Percentiles rank a stretch among this genome's conserved stretches.
These are phyloP conservation scores for Euzetes globulus DNA, from an alignment of 2,888 invertebrate genomes.

Conservation along the genomic window DNA sequence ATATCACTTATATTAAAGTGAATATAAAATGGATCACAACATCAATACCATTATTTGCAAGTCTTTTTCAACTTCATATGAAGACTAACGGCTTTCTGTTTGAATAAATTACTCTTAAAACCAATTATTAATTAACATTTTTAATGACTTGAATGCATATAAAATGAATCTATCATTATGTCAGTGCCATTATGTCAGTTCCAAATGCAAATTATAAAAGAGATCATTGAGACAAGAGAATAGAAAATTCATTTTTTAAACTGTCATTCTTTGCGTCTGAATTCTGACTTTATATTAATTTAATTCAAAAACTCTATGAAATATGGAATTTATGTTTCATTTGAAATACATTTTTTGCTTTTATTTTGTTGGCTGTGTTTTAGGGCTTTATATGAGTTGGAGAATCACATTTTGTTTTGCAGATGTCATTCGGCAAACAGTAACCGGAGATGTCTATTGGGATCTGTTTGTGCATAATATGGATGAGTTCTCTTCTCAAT, in stretches of 20 bases:
- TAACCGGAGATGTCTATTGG: slow-evolving; percentile 17
- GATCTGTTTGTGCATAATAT: slow-evolving; percentile 21
- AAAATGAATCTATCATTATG: not conserved
- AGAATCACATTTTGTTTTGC: slow-evolving; percentile 18
- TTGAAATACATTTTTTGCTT: not conserved
- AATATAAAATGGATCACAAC: slow-evolving; percentile 1
- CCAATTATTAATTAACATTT: slow-evolving; percentile 13
- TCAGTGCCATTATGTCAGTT: not conserved
- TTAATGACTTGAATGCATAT: slow-evolving; percentile 2
- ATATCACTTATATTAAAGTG: not conserved
- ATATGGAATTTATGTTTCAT: not conserved
- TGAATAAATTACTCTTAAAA: not conserved
- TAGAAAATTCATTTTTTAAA: not conserved
- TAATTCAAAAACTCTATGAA: slow-evolving; percentile 7
- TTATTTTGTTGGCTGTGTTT: not conserved
- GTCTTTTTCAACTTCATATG: not conserved
- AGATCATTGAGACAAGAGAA: not conserved
- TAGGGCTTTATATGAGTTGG: not conserved
- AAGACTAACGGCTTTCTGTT: not conserved
- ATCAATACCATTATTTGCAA: not conserved
- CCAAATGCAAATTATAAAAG: not conserved
- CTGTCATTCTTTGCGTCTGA: not conserved
- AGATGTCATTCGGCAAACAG: not conserved
- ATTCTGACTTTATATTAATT: not conserved
- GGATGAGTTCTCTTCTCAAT: slow-evolving; percentile 1